phyloP scores from a whole-genome alignment of 2,113 vertebrate genomes.

The Todiramphus chloris region DNA sequence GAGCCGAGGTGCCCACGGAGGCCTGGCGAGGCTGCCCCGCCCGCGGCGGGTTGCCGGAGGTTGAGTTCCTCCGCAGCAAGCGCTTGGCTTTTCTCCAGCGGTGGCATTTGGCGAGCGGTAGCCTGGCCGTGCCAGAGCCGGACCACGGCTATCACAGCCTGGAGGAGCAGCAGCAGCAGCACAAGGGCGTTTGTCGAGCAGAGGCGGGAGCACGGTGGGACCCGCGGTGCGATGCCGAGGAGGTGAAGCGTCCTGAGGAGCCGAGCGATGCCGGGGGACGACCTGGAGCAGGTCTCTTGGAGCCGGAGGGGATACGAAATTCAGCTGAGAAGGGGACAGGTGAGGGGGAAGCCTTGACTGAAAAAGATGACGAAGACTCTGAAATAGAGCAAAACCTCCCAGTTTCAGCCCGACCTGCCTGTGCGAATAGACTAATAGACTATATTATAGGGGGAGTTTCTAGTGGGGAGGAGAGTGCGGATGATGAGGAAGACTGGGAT shows the following conservation, averaged over 20 bases:
- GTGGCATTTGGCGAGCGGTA: background rate
- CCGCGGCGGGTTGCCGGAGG: constrained; percentile 54
- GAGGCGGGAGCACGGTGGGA: background rate
- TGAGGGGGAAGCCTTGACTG: background rate
- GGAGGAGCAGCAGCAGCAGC: constrained; percentile 85
- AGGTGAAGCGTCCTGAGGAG: background rate
- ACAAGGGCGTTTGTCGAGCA: background rate
- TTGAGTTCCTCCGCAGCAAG: constrained; percentile 60
- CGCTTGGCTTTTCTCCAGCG: constrained; percentile 70
- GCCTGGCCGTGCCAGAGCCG: constrained; percentile 73
- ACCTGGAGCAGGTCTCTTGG: background rate
- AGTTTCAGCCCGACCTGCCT: constrained; percentile 47
- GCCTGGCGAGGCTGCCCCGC: background rate
- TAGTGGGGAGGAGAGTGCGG: constrained; percentile 76
- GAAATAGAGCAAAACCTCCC: background rate
- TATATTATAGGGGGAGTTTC: constrained; percentile 89
- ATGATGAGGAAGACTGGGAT: constrained; percentile 70
- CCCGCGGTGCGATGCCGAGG: background rate
- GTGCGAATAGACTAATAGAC: constrained; percentile 88
- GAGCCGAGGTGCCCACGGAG: background rate
- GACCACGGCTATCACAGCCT: constrained; percentile 91
- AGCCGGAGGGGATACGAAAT: background rate
- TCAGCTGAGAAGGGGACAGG: background rate
- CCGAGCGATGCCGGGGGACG: background rate
- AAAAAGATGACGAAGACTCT: background rate